phyloP scores from a whole-genome alignment of 2,888 invertebrate species.

The Belgica antarctica region DNA sequence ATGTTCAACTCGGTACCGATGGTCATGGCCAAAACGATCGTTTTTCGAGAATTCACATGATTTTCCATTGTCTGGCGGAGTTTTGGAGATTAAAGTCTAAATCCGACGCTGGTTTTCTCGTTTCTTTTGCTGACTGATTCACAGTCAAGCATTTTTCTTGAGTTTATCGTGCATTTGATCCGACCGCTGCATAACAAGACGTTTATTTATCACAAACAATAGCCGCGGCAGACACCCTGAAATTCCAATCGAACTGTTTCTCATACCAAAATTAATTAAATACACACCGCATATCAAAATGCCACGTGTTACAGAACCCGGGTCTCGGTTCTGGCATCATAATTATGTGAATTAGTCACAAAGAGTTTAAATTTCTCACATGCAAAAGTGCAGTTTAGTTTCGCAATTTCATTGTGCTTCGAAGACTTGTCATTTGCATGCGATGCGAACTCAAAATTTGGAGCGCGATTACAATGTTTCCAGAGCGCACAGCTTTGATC shows the following conservation, averaged over 20 bases:
- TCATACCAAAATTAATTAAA: not conserved
- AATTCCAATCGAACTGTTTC: constrained; percentile 7
- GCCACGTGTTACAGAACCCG: not conserved
- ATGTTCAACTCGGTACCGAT: not conserved
- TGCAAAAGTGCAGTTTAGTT: constrained; percentile 30
- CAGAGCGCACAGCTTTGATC: not conserved
- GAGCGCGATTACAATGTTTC: not conserved
- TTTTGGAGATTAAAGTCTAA: not conserved
- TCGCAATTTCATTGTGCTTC: constrained; percentile 7
- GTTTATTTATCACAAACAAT: not conserved
- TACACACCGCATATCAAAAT: not conserved
- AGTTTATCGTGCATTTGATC: not conserved
- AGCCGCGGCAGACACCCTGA: not conserved
- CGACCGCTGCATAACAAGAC: not conserved
- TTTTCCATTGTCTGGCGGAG: not conserved
- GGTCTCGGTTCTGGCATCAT: not conserved
- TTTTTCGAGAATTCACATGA: not conserved
- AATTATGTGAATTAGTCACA: constrained; percentile 35
- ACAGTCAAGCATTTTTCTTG: too few species aligned
- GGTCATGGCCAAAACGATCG: constrained; percentile 5
- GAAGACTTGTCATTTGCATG: not conserved
- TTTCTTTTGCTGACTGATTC: not conserved
- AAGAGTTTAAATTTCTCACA: constrained; percentile 25
- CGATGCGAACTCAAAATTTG: not conserved
- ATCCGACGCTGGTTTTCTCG: not conserved